Base-by-base conservation (phyloP, 2,888 invertebrate genomes). In the Asteroscopus sphinx region DNA sequence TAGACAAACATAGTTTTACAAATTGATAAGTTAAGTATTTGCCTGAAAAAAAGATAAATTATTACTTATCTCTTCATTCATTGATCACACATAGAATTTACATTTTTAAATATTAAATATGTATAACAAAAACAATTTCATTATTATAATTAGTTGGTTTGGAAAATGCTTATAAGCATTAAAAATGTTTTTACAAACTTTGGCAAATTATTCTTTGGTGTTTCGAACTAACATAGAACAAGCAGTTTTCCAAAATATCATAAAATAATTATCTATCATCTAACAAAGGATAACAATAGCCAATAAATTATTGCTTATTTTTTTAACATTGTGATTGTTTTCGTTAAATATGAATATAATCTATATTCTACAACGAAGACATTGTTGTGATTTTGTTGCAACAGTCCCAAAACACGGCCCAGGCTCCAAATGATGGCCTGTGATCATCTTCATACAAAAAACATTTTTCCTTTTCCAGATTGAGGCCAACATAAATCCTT, bases 321-420 rank as follows among this genome's bases (percentile, higher is more conserved):
- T 2, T 12, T 11, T 12, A 52, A 48, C 30, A 51, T 26, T 11
- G 15, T 17, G 4, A 28, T 51, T 16, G 48, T 26, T 46, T 40
- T 13, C 2, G 6, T 25, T 40, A 32, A 52, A 16, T 30, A 57
- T 35, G 39, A 28, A 33, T 57, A 60, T 45, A 37, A 58, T 48
- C 7, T 47, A 41, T n/a, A 32, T 16, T 17, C 30, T 52, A 64
- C 36, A 53, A 63, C 16, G 58, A 76, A 76, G 65, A 72, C 59
- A 32, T 61, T 45, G 36, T 46, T 51, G 65, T 61, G 63, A 76
- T 73, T 63, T 73, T 66, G 56, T 69, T 51, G 46, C 44, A 16
- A 41, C 54, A 36, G 53, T 60, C 54, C 57, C 59, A 55, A 72
- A 36, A 49, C 12, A 28, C 17, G 26, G 44, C 53, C 33, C 9